phyloP scores from a whole-genome alignment of 2,888 invertebrate genomes.

The Himalopsyche japonica region DNA sequence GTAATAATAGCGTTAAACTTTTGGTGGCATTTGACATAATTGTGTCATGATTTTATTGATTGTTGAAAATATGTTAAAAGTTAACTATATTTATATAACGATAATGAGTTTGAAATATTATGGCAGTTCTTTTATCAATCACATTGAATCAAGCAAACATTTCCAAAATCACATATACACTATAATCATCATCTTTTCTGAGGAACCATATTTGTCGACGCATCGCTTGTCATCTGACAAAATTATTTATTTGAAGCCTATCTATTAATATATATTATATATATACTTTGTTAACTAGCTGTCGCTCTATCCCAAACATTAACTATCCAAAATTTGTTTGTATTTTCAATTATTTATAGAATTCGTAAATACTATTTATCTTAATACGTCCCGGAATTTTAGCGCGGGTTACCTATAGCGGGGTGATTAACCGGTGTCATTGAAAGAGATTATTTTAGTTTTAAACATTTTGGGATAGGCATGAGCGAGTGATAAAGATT shows the following conservation, averaged over 20 bases:
- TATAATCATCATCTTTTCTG: neutral
- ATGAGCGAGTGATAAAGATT: neutral
- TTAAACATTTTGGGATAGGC: constrained; percentile 2
- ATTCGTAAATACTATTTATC: neutral
- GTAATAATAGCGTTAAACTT: no score
- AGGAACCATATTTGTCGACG: neutral
- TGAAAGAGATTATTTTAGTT: neutral
- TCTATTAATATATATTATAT: constrained; percentile 36
- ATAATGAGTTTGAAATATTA: no score
- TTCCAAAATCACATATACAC: neutral
- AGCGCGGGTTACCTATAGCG: neutral
- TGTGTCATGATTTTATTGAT: no score
- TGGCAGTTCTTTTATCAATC: neutral
- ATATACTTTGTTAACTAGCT: constrained; percentile 15
- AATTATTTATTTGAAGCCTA: constrained; percentile 38
- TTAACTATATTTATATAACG: no score
- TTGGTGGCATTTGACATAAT: no score
- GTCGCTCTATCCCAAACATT: constrained; percentile 17
- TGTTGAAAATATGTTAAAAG: no score
- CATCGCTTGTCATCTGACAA: constrained; percentile 3
- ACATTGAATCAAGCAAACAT: neutral
- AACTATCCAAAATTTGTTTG: constrained; percentile 2
- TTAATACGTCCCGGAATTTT: neutral
- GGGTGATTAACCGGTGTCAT: neutral
- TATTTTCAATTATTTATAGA: neutral